Evolutionary conservation across 2,888 invertebrate genomes (phyloP), one percentile per base, ranked within the genome.

Genomic region (Mycalesis mineus): DNA sequence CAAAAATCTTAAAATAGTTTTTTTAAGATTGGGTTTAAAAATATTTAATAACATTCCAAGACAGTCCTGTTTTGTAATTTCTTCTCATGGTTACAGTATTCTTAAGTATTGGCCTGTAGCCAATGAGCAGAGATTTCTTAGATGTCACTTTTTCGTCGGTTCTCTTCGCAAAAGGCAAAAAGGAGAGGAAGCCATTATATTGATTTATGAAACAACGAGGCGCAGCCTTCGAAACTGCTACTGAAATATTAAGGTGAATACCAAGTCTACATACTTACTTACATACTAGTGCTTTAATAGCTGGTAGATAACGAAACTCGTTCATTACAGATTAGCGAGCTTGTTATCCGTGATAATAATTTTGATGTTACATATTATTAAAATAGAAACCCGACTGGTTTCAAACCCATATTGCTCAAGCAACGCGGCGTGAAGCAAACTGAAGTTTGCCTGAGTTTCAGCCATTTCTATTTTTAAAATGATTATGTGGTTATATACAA

Each of bases 161-260:
- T 80, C 78, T 78, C 73, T 78, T 77, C 74, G 67, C 69, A 63
- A 63, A 67, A 65, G 67, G 63, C 63, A 68, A 68, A 72, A 74
- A 82, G 78, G 75, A 83, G 78, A 75, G 82, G 82, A 82, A 85
- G 78, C 77, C 79, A 84, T 87, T 87, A 83, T 78, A 79, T 79
- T 84, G 84, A 86, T 87, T 86, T 87, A 87, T 84, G 64, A 64
- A 65, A 62, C 64, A 65, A 60, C 44, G 56, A 54, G 60, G 58
- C 62, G 42, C 49, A 63, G 60, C 55, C 57, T 58, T 62, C 60
- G 64, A 57, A 50, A 59, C 52, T 55, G 48, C 49, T 56, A 55
- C 57, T 57, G 40, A 62, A 52, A 62, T 60, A 60, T 57, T 57
- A 57, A 63, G 56, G 48, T 60, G 48, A 40, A 22, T 55, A 55